These are phyloP conservation scores for Vidua chalybeata DNA, from an alignment of 2,113 vertebrate genomes.

Conservation along the genomic window DNA sequence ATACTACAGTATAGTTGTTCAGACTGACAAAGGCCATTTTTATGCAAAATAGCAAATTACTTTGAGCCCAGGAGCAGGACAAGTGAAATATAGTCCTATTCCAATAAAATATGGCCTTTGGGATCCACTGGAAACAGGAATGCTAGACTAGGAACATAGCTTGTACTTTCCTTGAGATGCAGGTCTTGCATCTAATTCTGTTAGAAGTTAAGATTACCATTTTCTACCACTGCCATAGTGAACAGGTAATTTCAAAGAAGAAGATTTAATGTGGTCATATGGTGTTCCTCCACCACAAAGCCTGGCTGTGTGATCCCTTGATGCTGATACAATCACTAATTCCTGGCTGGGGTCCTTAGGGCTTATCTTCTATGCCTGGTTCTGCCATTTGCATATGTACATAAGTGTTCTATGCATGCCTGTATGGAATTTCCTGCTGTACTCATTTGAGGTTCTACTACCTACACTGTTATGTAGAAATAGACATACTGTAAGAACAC, in stretches of 20 bases:
- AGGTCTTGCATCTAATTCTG: background rate
- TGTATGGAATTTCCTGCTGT: background rate
- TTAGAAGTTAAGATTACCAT: background rate
- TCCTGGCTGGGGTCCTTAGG: background rate
- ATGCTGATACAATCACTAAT: background rate
- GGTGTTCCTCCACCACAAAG: background rate
- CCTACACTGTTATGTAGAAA: background rate
- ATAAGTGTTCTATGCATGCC: background rate
- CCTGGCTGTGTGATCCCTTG: background rate
- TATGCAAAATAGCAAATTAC: background rate
- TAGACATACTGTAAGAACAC: background rate
- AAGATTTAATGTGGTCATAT: accelerated
- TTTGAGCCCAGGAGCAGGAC: background rate
- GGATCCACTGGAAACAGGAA: background rate
- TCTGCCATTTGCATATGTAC: background rate
- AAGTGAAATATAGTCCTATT: background rate
- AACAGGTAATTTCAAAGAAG: background rate
- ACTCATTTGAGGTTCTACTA: background rate
- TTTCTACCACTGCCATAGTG: background rate
- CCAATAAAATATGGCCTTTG: background rate
- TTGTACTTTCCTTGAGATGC: background rate
- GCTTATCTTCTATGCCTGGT: background rate
- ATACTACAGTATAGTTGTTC: background rate
- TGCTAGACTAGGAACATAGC: background rate
- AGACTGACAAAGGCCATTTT: background rate